These are phyloP conservation scores for Microctenopoma lineatum DNA, from an alignment of 2,797 vertebrate genomes.

Conservation along the genomic window DNA sequence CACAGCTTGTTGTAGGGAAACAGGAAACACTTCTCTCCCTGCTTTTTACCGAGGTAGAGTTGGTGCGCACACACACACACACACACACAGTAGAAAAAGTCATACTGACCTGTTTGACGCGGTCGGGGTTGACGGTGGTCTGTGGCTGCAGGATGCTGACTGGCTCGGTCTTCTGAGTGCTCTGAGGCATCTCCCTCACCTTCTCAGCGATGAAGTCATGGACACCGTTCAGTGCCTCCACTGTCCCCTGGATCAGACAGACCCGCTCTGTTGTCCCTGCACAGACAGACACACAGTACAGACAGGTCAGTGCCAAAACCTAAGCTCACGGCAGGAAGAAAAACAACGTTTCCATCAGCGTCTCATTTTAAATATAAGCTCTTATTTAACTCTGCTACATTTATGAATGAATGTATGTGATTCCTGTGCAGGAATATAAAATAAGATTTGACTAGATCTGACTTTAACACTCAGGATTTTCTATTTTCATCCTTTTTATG, in stretches of 20 bases:
- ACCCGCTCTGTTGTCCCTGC: slow-evolving; percentile 94
- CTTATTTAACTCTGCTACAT: not conserved
- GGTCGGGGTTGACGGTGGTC: slow-evolving; percentile 94
- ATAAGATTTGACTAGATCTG: too few species aligned
- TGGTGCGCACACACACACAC: slow-evolving; percentile 1
- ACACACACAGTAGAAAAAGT: slow-evolving; percentile 1
- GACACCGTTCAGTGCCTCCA: slow-evolving; percentile 92
- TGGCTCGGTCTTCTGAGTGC: slow-evolving; percentile 90
- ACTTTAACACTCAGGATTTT: not conserved
- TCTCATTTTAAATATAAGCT: not conserved
- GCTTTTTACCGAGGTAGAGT: not conserved
- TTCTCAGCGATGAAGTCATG: slow-evolving; percentile 96
- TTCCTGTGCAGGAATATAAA: not conserved
- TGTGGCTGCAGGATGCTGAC: slow-evolving; percentile 93
- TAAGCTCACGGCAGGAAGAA: not conserved
- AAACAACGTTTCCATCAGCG: too few species aligned
- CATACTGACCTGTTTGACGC: slow-evolving; percentile 91
- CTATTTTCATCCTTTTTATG: slow-evolving; percentile 25
- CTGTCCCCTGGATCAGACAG: slow-evolving; percentile 93
- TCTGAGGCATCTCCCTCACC: slow-evolving; percentile 95
- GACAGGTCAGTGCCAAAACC: slow-evolving; percentile 13
- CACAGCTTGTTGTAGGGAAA: not conserved
- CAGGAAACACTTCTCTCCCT: slow-evolving; percentile 16
- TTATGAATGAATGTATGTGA: not conserved
- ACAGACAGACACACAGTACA: slow-evolving; percentile 12